Conservation (phyloP, 2,797 vertebrate genomes). For the Melanotaenia nigrans region DNA sequence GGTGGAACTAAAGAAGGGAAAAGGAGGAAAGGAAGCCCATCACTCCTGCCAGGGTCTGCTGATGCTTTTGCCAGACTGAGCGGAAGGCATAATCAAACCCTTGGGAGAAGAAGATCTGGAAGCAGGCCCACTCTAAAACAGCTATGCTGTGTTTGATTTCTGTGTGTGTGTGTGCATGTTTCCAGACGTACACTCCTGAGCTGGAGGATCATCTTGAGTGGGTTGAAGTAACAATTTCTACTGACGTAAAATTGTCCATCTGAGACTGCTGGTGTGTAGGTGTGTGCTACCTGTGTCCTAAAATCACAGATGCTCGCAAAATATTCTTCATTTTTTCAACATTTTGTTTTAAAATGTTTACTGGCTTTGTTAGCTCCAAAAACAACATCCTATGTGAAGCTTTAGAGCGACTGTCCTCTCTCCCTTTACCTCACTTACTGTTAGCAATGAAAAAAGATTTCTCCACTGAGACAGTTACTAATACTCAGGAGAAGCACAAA, state of each 20-base stretch:
- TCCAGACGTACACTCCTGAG: conserved; percentile 29
- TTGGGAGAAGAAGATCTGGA: conserved; percentile 56
- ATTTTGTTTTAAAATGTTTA: conserved; percentile 34
- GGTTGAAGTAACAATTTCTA: conserved; percentile 48
- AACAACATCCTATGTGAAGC: conserved; percentile 50
- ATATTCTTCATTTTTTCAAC: conserved; percentile 33
- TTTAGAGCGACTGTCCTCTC: conserved; percentile 17
- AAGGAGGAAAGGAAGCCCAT: conserved; percentile 52
- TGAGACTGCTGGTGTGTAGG: conserved; percentile 64
- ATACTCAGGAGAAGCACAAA: conserved; percentile 22
- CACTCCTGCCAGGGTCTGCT: conserved; percentile 65
- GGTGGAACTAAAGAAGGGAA: conserved; percentile 56
- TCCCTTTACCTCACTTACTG: conserved; percentile 30
- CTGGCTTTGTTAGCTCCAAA: conserved; percentile 47
- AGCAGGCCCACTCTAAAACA: conserved; percentile 53
- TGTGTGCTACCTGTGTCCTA: conserved; percentile 58
- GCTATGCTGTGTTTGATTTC: conserved; percentile 32
- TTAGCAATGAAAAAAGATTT: conserved; percentile 48
- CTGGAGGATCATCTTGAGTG: conserved; percentile 44
- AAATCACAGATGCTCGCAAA: conserved; percentile 54
- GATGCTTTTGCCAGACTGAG: conserved; percentile 76
- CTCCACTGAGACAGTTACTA: conserved; percentile 45
- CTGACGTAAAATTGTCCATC: conserved; percentile 56
- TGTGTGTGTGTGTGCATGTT: conserved; percentile 29
- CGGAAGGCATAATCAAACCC: conserved; percentile 70